Evolutionary conservation across 2,888 invertebrate genomes (phyloP).

Genomic region (Athetis lepigone): DNA sequence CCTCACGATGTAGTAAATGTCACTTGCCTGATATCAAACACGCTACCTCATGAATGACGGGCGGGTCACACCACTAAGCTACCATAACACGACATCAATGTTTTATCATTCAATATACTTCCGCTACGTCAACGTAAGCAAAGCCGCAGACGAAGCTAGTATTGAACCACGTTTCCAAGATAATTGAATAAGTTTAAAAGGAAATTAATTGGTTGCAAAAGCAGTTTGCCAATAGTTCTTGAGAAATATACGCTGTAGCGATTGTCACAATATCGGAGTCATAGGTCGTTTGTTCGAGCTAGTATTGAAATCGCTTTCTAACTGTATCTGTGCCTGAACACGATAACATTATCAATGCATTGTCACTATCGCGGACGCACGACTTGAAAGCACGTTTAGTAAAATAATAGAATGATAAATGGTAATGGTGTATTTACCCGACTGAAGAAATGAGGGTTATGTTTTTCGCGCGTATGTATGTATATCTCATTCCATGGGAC

Average conservation of each 20-base stretch:
- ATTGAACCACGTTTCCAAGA: constrained; percentile 8
- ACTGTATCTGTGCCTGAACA: constrained; percentile 5
- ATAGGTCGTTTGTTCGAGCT: constrained; percentile 38
- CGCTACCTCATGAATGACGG: no score
- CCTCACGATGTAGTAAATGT: no score
- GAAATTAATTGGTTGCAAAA: constrained; percentile 28
- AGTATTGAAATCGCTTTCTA: constrained; percentile 42
- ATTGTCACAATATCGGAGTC: constrained; percentile 38
- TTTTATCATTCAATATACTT: no score
- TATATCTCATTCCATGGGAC: no score
- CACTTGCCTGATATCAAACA: no score
- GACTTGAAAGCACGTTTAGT: constrained; percentile 8
- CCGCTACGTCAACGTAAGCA: no score
- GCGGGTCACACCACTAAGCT: no score
- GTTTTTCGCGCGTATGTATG: no score
- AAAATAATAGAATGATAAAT: neutral
- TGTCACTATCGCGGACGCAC: constrained; percentile 1
- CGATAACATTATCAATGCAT: constrained; percentile 17
- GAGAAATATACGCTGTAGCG: constrained; percentile 20
- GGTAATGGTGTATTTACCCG: neutral
- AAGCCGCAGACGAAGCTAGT: neutral
- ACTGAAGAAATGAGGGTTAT: no score
- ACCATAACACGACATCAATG: no score
- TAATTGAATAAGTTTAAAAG: constrained; percentile 7
- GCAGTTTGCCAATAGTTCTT: constrained; percentile 12